Evolutionary conservation across 2,797 vertebrate genomes (phyloP).

Genomic region (Pseudomugil tenellus): DNA sequence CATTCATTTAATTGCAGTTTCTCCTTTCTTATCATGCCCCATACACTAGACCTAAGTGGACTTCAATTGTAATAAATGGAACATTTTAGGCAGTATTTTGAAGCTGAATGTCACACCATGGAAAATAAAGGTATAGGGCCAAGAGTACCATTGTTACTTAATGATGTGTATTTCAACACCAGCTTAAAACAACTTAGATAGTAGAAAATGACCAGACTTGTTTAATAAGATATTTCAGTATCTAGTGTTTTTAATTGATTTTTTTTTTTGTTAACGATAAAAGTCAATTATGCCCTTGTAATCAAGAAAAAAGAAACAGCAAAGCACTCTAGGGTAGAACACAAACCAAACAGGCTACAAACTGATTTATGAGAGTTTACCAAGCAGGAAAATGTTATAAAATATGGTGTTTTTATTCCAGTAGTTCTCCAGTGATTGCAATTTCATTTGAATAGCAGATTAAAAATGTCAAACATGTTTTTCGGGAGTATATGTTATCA

Average conservation of each 20-base stretch:
- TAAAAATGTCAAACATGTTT: slow-evolving; percentile 3
- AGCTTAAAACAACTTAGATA: neutral
- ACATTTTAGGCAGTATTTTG: neutral
- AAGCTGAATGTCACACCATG: neutral
- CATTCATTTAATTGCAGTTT: neutral
- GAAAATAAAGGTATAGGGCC: neutral
- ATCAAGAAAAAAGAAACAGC: neutral
- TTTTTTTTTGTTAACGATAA: neutral
- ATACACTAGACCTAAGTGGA: neutral
- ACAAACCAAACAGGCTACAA: neutral
- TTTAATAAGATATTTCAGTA: too few species aligned
- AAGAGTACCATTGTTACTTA: neutral
- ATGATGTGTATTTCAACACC: slow-evolving; percentile 10
- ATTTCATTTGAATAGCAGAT: neutral
- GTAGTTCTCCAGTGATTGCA: neutral
- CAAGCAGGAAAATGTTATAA: neutral
- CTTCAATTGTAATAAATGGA: neutral
- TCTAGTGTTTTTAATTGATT: neutral
- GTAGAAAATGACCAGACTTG: neutral
- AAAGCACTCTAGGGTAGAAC: neutral
- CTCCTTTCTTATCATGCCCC: neutral
- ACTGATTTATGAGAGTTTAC: neutral
- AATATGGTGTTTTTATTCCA: neutral
- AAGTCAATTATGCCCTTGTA: too few species aligned
- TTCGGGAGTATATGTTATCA: slow-evolving; percentile 4